Evolutionary conservation across 2,888 invertebrate species (phyloP), one percentile per base, ranked within the genome.

Genomic region (Drosophila differens): DNA sequence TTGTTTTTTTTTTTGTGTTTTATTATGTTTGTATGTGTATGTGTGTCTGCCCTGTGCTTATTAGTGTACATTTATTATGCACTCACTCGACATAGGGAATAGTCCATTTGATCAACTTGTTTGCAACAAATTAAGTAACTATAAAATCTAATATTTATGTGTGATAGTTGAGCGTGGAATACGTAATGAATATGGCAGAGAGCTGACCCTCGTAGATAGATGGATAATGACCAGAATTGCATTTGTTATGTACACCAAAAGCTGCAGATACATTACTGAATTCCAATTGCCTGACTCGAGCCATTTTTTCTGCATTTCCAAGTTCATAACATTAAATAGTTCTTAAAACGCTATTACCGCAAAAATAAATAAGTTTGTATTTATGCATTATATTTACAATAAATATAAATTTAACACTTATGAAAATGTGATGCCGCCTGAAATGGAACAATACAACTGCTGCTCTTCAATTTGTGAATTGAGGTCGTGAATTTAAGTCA

Each of bases 1-100:
- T 53, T 53, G 9, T 41, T 28, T 52, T 33, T 41, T 28, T 52
- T 33, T 7, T 65, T 22, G 12, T 55, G n/a, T 44, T 44, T 10
- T 22, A 51, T 32, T 63, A 5, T 60, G 30, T 63, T 67, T 70
- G 76, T 22, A 3, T 41, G 28, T 52, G 25, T 39, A 55, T 61
- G 53, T 70, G 68, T 37, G 63, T 67, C 74, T 30, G 74, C 37
- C 66, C 66, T 64, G 70, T 74, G 75, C 81, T 83, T 83, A 83
- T 85, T 83, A 79, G 70, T 70, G 63, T 53, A 68, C 79, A 79
- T 81, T 76, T 74, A 75, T 79, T 81, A 81, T 76, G 60, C 72
- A 69, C 72, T 61, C 30, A 54, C 54, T 32, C 28, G 47, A 10
- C 25, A 19, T 53, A 3, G 44, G 62, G 65, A n/a, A 63, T 68